Conservation (phyloP, 2,888 invertebrate species). For the Colletes collaris region DNA sequence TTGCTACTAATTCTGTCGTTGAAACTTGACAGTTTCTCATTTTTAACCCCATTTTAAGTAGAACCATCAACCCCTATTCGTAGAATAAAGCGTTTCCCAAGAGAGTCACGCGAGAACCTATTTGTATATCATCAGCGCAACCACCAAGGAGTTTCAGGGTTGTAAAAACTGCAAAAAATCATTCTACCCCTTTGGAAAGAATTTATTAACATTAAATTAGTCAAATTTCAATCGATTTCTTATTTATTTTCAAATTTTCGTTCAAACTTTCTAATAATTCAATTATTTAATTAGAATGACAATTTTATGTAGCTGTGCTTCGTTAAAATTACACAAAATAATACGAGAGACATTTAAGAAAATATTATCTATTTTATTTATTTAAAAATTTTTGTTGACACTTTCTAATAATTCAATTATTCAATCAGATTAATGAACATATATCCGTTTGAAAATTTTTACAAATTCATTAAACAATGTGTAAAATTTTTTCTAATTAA, state of each 20-base stretch:
- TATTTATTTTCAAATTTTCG: neutral
- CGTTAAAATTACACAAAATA: slow-evolving; percentile 16
- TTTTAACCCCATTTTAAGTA: neutral
- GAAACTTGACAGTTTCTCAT: too few species aligned
- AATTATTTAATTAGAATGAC: too few species aligned
- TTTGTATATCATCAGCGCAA: slow-evolving; percentile 67
- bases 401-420: too few species aligned
- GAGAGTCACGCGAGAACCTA: slow-evolving; percentile 67
- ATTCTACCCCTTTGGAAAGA: neutral
- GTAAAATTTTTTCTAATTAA: neutral
- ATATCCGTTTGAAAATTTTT: too few species aligned
- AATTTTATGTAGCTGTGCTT: slow-evolving; percentile 18
- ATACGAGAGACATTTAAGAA: slow-evolving; percentile 3
- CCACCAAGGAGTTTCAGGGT: slow-evolving; percentile 22
- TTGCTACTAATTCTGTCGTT: too few species aligned
- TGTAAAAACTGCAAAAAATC: slow-evolving; percentile 11
- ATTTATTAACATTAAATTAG: neutral
- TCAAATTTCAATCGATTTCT: neutral
- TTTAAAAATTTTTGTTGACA: neutral
- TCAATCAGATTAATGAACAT: too few species aligned
- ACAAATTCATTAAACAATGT: too few species aligned
- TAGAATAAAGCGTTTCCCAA: slow-evolving; percentile 55
- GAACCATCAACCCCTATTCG: slow-evolving; percentile 1
- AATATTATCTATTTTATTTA: neutral
- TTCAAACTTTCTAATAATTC: too few species aligned